phyloP scores from a whole-genome alignment of 2,797 vertebrate genomes.

The Fundulus diaphanus region DNA sequence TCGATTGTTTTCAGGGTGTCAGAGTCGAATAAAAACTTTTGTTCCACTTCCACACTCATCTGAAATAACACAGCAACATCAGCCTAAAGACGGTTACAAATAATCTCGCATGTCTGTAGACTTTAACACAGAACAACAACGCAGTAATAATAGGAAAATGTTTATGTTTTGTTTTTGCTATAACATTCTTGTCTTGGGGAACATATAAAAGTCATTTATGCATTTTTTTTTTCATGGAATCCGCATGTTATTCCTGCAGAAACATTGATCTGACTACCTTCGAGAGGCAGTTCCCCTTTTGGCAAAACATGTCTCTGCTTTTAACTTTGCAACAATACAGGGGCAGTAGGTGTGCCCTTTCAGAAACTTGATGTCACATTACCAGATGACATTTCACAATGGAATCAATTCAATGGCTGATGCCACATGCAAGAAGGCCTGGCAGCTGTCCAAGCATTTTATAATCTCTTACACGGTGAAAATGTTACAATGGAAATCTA shows the following conservation, averaged over 20 bases:
- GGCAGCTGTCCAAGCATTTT: too few relatives aligned
- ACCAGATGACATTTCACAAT: too few relatives aligned
- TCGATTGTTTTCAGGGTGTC: constrained; percentile 73
- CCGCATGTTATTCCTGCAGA: background rate
- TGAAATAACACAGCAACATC: constrained; percentile 54
- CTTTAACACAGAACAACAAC: background rate
- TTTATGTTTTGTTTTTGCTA: background rate
- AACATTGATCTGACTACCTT: background rate
- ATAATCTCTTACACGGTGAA: too few relatives aligned
- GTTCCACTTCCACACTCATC: constrained; percentile 85
- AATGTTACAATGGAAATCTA: too few relatives aligned
- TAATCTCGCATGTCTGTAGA: background rate
- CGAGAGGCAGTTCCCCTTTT: background rate
- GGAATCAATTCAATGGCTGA: too few relatives aligned
- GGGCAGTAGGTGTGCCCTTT: too few relatives aligned
- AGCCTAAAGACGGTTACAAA: background rate
- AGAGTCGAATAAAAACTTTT: constrained; percentile 79
- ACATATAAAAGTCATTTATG: background rate
- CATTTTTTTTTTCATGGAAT: background rate
- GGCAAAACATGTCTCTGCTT: too few relatives aligned
- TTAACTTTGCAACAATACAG: too few relatives aligned
- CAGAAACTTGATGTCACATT: too few relatives aligned
- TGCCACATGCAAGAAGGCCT: too few relatives aligned
- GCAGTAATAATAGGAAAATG: background rate
- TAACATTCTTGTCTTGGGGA: background rate